Evolutionary conservation across 2,797 vertebrate genomes (phyloP), one percentile per base, ranked within the genome.

Genomic region (Sebastolobus alascanus): DNA sequence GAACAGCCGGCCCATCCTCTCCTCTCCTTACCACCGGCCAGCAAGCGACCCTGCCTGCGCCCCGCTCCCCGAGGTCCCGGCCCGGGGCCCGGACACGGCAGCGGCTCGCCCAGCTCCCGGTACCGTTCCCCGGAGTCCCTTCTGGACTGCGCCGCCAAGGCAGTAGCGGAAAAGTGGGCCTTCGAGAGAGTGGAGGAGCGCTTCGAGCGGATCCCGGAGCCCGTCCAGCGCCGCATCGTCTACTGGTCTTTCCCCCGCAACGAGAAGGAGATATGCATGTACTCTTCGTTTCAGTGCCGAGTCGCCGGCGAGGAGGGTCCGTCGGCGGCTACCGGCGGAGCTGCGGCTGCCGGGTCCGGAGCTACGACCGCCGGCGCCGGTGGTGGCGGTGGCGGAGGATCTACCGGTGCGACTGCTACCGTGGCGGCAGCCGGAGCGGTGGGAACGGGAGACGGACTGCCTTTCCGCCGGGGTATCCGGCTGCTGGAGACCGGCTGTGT

Each of bases 231-330:
- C 84, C 97, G 98, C 92, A 99, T 99, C 95, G 98, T 99, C 79
- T 99, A 98, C 93, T 99, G 98, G 98, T 99, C 98, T 85, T 99
- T 99, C 79, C 98, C 98, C 82, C 96, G 98, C 87, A 99, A 97
- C 95, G 98, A 99, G 90, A 96, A 97, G 95, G 97, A 99, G 94
- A 99, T 99, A 96, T 98, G 98, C 91, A 98, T 99, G 98, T 99
- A 99, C 95, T 99, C 98, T 78, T 99, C 98, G 92, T 98, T 99
- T 94, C 97, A 98, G 94, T 96, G 96, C 94, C 95, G 96, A n/a
- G 96, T 96, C n/a, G 95, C 96, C 76, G 95, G 96, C 79, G 96
- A 97, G 83, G 96, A 97, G 76, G 92, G 94, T 90, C 83, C 93
- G 79, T 93, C 85, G 75, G 93, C 88, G 83, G 92, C 94, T 20